Percentiles rank a stretch among this genome's conserved stretches.
Evolutionary conservation across 1,140 invertebrate genomes (phyloP).

Genomic region (Meloidogyne chitwoodi): DNA sequence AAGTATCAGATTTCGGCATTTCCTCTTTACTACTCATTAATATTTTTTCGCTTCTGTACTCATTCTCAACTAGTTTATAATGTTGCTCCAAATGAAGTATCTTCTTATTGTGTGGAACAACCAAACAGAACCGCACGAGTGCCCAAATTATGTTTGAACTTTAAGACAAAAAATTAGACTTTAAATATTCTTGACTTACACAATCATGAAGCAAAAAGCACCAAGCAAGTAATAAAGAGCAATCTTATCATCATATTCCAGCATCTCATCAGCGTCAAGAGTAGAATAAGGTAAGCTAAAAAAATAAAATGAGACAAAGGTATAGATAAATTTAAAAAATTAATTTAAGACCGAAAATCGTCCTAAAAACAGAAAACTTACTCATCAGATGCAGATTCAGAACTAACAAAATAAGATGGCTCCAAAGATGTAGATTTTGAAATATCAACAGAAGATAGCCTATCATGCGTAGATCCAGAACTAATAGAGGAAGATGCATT

Average conservation of each 20-base stretch:
- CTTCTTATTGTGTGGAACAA: not conserved
- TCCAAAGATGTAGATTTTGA: no score
- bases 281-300: not conserved
- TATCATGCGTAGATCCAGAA: no score
- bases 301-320: no score
- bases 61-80: not conserved
- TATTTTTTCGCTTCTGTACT: not conserved
- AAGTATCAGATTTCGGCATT: not conserved
- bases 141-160: not conserved
- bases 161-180: not conserved
- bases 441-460: no score
- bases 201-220: not conserved
- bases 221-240: not conserved
- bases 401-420: no score
- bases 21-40: not conserved
- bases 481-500: no score
- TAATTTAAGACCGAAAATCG: no score
- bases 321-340: no score
- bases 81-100: not conserved
- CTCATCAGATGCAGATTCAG: not conserved
- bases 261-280: not conserved
- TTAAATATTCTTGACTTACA: not conserved
- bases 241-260: not conserved
- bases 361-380: not conserved
- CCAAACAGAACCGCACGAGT: not conserved